Conservation (phyloP, 2,888 invertebrate genomes). For the Gryllus longicercus region DNA sequence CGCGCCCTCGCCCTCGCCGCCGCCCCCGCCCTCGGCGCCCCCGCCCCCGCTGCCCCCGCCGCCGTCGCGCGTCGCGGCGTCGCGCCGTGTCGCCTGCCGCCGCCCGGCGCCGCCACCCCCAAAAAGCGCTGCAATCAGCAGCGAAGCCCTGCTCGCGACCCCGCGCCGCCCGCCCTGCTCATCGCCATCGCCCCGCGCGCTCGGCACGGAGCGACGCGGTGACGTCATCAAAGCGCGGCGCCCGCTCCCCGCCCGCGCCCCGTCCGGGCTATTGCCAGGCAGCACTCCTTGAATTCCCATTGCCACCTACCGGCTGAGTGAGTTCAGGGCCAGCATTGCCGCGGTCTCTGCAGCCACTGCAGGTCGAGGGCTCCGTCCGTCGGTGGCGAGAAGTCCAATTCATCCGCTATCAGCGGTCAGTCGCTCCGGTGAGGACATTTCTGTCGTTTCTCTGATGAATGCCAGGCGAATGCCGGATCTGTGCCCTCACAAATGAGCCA, state of each 20-base stretch:
- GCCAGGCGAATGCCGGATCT: too few relatives aligned
- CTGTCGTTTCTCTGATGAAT: too few relatives aligned
- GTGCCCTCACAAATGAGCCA: too few relatives aligned
- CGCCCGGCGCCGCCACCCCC: slow-evolving; percentile 52
- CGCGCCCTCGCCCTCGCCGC: not conserved
- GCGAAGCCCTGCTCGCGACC: slow-evolving; percentile 42
- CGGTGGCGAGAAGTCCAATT: too few relatives aligned
- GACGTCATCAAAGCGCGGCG: slow-evolving; percentile 39
- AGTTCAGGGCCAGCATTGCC: too few relatives aligned
- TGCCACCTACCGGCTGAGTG: too few relatives aligned
- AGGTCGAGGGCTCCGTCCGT: too few relatives aligned
- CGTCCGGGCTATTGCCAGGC: slow-evolving; percentile 40
- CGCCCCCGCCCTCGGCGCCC: not conserved
- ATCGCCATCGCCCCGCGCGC: slow-evolving; percentile 37
- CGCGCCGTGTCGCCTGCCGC: slow-evolving; percentile 54
- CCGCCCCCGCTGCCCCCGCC: not conserved
- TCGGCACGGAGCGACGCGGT: not conserved
- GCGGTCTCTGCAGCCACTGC: too few relatives aligned
- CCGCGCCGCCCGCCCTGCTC: slow-evolving; percentile 59
- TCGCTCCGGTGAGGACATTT: too few relatives aligned
- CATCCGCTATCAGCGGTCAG: too few relatives aligned
- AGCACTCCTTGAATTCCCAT: too few relatives aligned
- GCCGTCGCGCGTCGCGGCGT: not conserved
- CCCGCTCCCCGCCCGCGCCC: slow-evolving; percentile 59
- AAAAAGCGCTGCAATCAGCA: slow-evolving; percentile 23